A percentile compares a stretch with the other conserved stretches of the same genome.
Evolutionary conservation across 2,797 vertebrate species (phyloP).

Genomic region (Coranthus polyacanthus): DNA sequence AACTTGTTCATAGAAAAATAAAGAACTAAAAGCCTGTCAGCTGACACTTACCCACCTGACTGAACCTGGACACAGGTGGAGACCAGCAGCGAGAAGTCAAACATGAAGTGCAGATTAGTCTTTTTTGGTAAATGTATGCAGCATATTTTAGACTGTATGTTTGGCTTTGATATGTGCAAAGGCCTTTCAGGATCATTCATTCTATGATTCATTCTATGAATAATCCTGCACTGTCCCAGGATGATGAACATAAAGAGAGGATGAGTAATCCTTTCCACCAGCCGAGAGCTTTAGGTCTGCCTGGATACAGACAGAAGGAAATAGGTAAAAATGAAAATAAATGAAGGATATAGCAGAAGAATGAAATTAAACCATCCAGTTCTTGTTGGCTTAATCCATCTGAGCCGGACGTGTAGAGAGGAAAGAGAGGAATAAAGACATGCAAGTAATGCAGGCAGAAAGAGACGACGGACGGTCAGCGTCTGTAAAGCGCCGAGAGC

Average conservation of each 20-base stretch:
- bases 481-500: no score
- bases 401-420: slow-evolving; percentile 18
- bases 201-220: slow-evolving; percentile 36
- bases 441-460: slow-evolving; percentile 8
- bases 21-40: slow-evolving; percentile 14
- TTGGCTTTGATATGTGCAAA: slow-evolving; percentile 56
- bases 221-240: slow-evolving; percentile 50
- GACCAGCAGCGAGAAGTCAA: slow-evolving; percentile 3
- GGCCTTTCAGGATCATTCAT: slow-evolving; percentile 32
- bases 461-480: background rate
- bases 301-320: slow-evolving; percentile 36
- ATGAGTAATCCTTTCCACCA: slow-evolving; percentile 24
- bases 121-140: slow-evolving; percentile 15
- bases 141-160: slow-evolving; percentile 44
- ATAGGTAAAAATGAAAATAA: slow-evolving; percentile 29
- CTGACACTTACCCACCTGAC: slow-evolving; percentile 31
- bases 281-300: slow-evolving; percentile 26
- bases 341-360: slow-evolving; percentile 31
- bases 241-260: slow-evolving; percentile 41
- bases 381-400: slow-evolving; percentile 55
- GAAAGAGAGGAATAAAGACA: no score
- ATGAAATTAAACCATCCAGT: slow-evolving; percentile 44
- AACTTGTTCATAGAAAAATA: slow-evolving; percentile 26
- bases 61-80: slow-evolving; percentile 41
- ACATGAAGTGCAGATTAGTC: slow-evolving; percentile 50